Evolutionary conservation across 2,797 vertebrate genomes (phyloP), one percentile per base, ranked within the genome.

Genomic region (Coregonus suidteri): DNA sequence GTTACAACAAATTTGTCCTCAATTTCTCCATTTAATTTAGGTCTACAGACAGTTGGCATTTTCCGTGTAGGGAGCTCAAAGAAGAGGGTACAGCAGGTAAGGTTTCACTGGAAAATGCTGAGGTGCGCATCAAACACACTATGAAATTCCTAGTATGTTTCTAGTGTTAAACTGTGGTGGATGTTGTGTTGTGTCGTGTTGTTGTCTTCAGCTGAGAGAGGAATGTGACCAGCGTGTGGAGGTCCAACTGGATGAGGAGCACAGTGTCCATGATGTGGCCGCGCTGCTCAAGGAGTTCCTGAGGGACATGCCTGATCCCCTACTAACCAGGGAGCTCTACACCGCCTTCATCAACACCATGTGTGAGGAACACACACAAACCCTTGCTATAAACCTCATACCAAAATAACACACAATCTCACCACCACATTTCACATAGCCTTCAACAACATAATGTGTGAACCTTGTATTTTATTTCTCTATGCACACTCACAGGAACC

Each of bases 21-120:
- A 51, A 64, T 25, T 37, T 37, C 56, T 75, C 62, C 54, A 56
- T 72, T 64, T 79, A 80, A 1, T 91, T 51, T 79, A 99, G 98
- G 96, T 85, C 95, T 99, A 64, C 96, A 98, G 82, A 99, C 97
- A 4, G 96, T 99, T 76, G 98, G 98, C 75, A 99, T 99, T 90
- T 99, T 99, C 91, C 95, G 98, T 83, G 95, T 99, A 71, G 98
- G 98, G 87, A 99, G 98, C 86, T 99, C 98, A 81, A 99, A 97
- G 94, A 99, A 98, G 89, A 95, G 98, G 95, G 97, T 99, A 76
- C 95, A 96, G 86, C 97, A 99, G 95, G 98, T 99, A 92, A 93
- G 82, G 6, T 41, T 71, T 62, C 52, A 62, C 11, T 20, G 20
- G 18, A 51, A 51, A 1, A 51, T 5, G 30, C 9, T 56, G n/a